Evolutionary conservation across 2,113 vertebrate species (phyloP), one percentile per base, ranked within the genome.

Genomic region (Paracanthobrama guichenoti): DNA sequence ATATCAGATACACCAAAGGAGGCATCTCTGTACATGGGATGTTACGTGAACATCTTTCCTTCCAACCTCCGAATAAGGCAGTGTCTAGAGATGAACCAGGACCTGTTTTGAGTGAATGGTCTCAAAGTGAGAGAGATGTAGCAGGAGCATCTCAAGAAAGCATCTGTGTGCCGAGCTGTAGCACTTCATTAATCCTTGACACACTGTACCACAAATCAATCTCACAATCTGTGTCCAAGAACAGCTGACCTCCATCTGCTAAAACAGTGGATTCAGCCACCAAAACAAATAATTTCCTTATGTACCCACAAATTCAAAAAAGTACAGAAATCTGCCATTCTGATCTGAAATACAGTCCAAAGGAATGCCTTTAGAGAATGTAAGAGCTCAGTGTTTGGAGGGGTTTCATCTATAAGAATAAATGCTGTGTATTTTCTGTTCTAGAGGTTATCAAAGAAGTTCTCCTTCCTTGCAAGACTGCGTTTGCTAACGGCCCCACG

Each of bases 51-150:
- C 59, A 60, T 60, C 3, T 12, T 22, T n/a, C 57, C n/a, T 71
- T 72, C 22, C 39, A 46, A 8, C 12, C 69, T 46, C 42, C 8
- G 69, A 72, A 72, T 46, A 72, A 64, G 62, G 42, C 6, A 73
- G 13, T 16, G 31, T 77, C 28, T 39, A 78, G 20, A 60, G 55
- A 44, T 24, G 22, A 39, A 78, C 76, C 13, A 60, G 20, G 20
- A 60, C 1, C 31, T 35, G 76, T 44, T 78, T 60, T 42, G 71
- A 79, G 95, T 91, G 95, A 97, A 95, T 95, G 96, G 86, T 50
- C 24, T 2, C 14, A 2, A 66, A 67, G 60, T 44, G 42, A 31
- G 42, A 64, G 42, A 62, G 59, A 79, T 26, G 46, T 16, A 74
- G n/a, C 44, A 53, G 73, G 24, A 75, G 46, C 4, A 77, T 46